A percentile compares a stretch with the other conserved stretches of the same genome.
These are phyloP conservation scores for Agrochola lychnidis DNA, from an alignment of 2,888 invertebrate genomes.

Conservation along the genomic window DNA sequence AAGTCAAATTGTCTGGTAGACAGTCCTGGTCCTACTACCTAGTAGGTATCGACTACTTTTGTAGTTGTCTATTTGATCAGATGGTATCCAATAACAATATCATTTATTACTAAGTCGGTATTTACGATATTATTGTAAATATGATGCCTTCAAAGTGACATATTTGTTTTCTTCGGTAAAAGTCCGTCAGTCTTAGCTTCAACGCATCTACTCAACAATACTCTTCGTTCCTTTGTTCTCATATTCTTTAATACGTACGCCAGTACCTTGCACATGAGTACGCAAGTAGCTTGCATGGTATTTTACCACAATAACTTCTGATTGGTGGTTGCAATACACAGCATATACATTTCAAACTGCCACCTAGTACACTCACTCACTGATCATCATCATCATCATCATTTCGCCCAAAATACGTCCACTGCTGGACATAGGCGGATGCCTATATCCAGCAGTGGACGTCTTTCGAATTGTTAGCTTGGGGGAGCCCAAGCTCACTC, in stretches of 20 bases:
- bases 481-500: background rate
- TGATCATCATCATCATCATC: background rate
- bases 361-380: background rate
- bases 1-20: background rate
- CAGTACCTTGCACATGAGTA: background rate
- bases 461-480: no score
- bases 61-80: conserved; percentile 14
- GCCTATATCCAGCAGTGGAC: no score
- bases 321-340: background rate
- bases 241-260: no score
- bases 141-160: background rate
- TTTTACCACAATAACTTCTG: background rate
- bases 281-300: background rate
- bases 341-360: background rate
- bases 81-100: background rate
- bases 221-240: background rate
- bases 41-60: background rate
- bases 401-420: background rate
- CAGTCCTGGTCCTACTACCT: no score
- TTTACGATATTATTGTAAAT: background rate
- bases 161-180: background rate
- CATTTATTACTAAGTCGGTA: background rate
- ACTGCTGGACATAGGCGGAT: background rate
- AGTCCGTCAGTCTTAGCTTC: background rate
- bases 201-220: background rate